Evolutionary conservation across 2,888 invertebrate species (phyloP), one percentile per base, ranked within the genome.

Genomic region (Tolmerus cingulatus): DNA sequence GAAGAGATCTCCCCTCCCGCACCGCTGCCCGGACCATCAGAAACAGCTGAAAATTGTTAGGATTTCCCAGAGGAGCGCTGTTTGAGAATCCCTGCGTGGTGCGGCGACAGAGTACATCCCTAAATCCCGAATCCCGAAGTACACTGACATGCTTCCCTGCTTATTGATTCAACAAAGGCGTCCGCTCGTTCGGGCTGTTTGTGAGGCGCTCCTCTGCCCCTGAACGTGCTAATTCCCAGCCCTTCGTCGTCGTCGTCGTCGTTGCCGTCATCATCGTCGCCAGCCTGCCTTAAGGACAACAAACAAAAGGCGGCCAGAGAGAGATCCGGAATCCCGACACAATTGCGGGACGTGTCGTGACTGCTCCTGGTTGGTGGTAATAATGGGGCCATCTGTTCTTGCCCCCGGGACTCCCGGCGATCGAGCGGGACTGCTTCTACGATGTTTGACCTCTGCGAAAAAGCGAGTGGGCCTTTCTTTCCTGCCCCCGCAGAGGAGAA

Each of bases 131-230:
- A 19, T 77, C 30, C 77, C 66, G 23, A 78, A 43, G n/a, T 78
- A 78, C 46, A 78, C 40, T 79, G 79, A 79, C 79, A 79, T 79
- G 46, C 30, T 79, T 79, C 79, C 30, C 27, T 79, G 46, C 30
- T 46, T 79, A 79, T 79, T 27, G 51, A 79, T 79, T 79, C 79
- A 79, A 79, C 79, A 79, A 79, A 51, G 30, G 51, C 19, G 23
- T 46, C 12, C 27, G 3, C 23, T 9, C 19, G 66, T 23, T 66
- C 51, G 27, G 79, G 9, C 8, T 19, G 46, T 78, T 34, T 78
- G 27, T 78, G 30, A 30, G 23, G 66, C 27, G 66, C 23, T 66
- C 23, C 66, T 51, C 51, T 66, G 27, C 2, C 40, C 12, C 9
- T 66, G 12, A 23, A 66, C 66, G 66, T 66, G 66, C 66, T 66